Percentiles rank a stretch among this genome's conserved stretches.
Evolutionary conservation across 2,888 invertebrate species (phyloP).

Genomic region (Rugalucina vietnamica): DNA sequence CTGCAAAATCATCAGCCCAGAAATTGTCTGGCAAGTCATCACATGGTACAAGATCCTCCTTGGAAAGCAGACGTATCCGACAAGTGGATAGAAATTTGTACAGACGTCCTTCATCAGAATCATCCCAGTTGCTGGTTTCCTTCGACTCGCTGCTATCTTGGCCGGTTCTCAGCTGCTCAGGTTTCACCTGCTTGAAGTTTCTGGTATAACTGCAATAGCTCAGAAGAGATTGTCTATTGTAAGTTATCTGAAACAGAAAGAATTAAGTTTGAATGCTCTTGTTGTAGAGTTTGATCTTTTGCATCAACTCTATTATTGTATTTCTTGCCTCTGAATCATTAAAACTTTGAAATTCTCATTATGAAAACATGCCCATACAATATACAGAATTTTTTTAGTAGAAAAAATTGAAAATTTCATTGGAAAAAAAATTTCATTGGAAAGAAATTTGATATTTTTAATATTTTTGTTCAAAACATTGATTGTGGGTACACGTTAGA

Average conservation of each 20-base stretch:
- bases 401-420: too few relatives aligned
- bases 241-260: not conserved
- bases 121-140: not conserved
- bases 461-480: too few relatives aligned
- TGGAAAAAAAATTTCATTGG: too few relatives aligned
- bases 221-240: not conserved
- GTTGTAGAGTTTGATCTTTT: too few relatives aligned
- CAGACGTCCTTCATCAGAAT: slow-evolving; percentile 26
- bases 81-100: slow-evolving; percentile 39
- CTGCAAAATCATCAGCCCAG: slow-evolving; percentile 54
- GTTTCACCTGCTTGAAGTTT: not conserved
- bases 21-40: slow-evolving; percentile 56
- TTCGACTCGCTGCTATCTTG: not conserved
- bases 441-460: too few relatives aligned
- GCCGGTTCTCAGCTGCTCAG: not conserved
- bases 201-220: not conserved
- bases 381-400: too few relatives aligned
- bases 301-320: too few relatives aligned
- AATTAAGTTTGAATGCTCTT: too few relatives aligned
- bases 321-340: too few relatives aligned
- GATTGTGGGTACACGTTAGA: too few relatives aligned
- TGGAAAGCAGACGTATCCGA: slow-evolving; percentile 31
- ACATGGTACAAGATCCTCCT: slow-evolving; percentile 41
- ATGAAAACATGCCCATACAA: too few relatives aligned
- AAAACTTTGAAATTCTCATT: too few relatives aligned